Evolutionary conservation across 2,888 invertebrate genomes (phyloP), one percentile per base, ranked within the genome.

Genomic region (Parochlus steinenii): DNA sequence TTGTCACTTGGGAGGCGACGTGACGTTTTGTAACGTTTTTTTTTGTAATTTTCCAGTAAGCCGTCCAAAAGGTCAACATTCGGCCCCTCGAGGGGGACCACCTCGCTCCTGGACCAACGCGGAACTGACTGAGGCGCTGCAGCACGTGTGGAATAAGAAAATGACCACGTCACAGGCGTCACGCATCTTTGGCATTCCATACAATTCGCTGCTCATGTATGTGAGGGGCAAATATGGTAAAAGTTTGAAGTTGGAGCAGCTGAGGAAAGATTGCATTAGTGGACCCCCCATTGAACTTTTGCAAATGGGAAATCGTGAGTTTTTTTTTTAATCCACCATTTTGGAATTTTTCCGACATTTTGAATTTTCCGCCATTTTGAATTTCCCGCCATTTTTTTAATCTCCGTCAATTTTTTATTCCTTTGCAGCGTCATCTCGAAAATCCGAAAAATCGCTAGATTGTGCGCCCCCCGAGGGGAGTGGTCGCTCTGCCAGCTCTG

Each of bases 121-220:
- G 23, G 87, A 87, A 51, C 65, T 87, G 33, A 87, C 87, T 33
- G 82, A 86, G 59, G 87, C 87, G 3, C 67, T 87, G 34, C 85
- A 85, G 51, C 85, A 86, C 58, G 87, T 87, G n/a, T 87, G 87
- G 87, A 86, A 86, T 60, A 86, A 87, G 53, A 86, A 85, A 55
- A 87, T 87, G 85, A 87, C 87, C 42, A 87, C 87, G 28, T 85
- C 85, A 50, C 85, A 87, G 58, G 87, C 87, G 7, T 86, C 85
- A 16, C 63, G 87, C 42, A 80, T 86, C 54, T 87, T 85, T 59
- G 86, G 87, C 27, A 87, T 87, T 44, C 87, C 87, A n/a, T 87
- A 87, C 68, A 87, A 87, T 62, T 85, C 85, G 29, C 65, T 87
- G 31, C 63, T 87, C 37, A 87, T 87, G 87, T 87, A 87, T 62